Conservation (phyloP, 2,888 invertebrate species). For the Hypselothyrea guttata region DNA sequence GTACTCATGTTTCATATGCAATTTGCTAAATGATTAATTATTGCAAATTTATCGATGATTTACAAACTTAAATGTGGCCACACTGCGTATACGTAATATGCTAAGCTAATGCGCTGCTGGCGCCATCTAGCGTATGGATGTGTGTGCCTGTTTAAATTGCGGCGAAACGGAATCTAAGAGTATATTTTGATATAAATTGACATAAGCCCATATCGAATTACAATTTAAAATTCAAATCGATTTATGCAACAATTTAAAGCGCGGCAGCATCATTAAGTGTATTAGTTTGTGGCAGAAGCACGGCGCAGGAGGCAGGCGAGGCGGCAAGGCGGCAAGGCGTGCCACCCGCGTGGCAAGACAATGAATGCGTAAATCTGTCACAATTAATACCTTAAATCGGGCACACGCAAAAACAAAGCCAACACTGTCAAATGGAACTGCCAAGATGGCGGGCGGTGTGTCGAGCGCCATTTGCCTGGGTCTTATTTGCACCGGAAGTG, state of each 20-base stretch:
- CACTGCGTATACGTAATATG: too few species aligned
- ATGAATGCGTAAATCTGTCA: slow-evolving; percentile 68
- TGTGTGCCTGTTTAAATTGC: too few species aligned
- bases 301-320: background rate
- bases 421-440: slow-evolving; percentile 25
- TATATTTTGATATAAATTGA: background rate
- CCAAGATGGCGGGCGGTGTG: background rate
- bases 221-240: slow-evolving; percentile 6
- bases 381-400: slow-evolving; percentile 67
- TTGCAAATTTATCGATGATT: too few species aligned
- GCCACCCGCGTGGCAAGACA: slow-evolving; percentile 33
- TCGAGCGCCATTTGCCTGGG: background rate
- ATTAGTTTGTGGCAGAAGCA: slow-evolving; percentile 5
- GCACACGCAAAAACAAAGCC: slow-evolving; percentile 24
- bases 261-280: slow-evolving; percentile 36
- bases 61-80: too few species aligned
- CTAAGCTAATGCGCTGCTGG: too few species aligned
- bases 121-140: too few species aligned
- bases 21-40: too few species aligned
- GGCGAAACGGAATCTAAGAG: too few species aligned
- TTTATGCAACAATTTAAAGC: slow-evolving; percentile 30
- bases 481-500: slow-evolving; percentile 52
- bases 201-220: background rate
- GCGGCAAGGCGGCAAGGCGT: background rate
- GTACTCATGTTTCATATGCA: too few species aligned